Evolutionary conservation across 2,888 invertebrate genomes (phyloP).

Genomic region (Tachina fera): DNA sequence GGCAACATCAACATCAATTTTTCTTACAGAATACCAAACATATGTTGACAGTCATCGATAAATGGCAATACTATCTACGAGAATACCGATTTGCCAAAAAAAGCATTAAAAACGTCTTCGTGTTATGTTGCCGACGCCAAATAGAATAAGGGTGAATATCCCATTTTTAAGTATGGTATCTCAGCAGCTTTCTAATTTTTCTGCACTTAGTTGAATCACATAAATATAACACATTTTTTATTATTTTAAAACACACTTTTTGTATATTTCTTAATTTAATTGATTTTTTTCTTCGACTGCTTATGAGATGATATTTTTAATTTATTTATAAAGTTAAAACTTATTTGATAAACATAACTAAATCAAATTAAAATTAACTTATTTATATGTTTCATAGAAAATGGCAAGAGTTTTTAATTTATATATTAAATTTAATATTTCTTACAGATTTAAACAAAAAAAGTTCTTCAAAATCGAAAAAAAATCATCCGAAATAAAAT

Average conservation of each 20-base stretch:
- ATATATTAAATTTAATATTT: conserved; percentile 39
- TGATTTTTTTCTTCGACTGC: conserved; percentile 22
- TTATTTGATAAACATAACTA: conserved; percentile 23
- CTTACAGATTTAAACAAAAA: conserved; percentile 66
- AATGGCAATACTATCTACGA: too few species aligned
- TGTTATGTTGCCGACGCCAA: too few species aligned
- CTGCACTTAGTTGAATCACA: not conserved
- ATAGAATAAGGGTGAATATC: too few species aligned
- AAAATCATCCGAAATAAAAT: not conserved
- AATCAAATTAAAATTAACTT: conserved; percentile 9
- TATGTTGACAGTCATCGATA: too few species aligned
- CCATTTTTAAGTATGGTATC: not conserved
- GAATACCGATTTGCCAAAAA: too few species aligned
- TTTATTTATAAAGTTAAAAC: conserved; percentile 44
- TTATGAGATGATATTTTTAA: conserved; percentile 26
- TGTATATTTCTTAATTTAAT: conserved; percentile 17
- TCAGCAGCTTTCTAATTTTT: not conserved
- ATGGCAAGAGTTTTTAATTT: conserved; percentile 60
- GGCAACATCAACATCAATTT: too few species aligned
- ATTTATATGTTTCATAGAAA: conserved; percentile 44
- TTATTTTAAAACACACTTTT: conserved; percentile 33
- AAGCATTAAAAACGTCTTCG: too few species aligned
- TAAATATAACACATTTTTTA: not conserved
- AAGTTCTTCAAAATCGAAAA: conserved; percentile 17
- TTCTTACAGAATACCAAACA: too few species aligned